Evolutionary conservation across 2,888 invertebrate genomes (phyloP), one percentile per base, ranked within the genome.

Genomic region (Synergus umbraculus): DNA sequence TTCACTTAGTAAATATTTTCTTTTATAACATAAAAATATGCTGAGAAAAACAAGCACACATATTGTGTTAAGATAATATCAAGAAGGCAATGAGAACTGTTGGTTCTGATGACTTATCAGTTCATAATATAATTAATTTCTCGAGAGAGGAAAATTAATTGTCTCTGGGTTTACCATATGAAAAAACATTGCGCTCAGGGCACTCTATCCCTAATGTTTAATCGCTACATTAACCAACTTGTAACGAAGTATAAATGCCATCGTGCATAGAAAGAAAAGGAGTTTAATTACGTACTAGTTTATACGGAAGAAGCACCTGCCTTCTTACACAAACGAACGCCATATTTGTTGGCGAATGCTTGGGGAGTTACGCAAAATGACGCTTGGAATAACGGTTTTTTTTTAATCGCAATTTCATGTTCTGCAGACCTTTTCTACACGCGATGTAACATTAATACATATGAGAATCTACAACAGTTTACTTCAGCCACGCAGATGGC

Each of bases 231-330:
- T 41, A 73, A 41, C 10, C n/a, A 37, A 54, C 54, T 73, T 73
- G 54, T 41, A 54, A 41, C 15, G 18, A 73, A 41, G 37, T 29
- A 29, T 29, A 73, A 73, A 49, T 73, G 54, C 73, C 41, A n/a
- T 58, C 73, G 15, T 49, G 7, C 4, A 66, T 18, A 41, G 44
- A 46, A 69, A 46, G 46, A 69, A 46, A 69, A 46, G 46, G 43
- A 69, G 29, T 69, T 73, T 73, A 73, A 73, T 73, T 73, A 73
- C 41, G 58, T 73, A 73, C 73, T 41, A 37, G 73, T 54, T 73
- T 41, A 37, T 37, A 49, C 37, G 37, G 73, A 73, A 54, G 54
- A 73, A 73, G 73, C 73, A 73, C 73, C 73, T 73, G 73, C 54
- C 73, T 37, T 73, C 73, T 73, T 73, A 58, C 54, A 73, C 54